These are phyloP conservation scores for Thomomys bottae DNA, from an alignment of 2,113 vertebrate genomes.

Conservation along the genomic window DNA sequence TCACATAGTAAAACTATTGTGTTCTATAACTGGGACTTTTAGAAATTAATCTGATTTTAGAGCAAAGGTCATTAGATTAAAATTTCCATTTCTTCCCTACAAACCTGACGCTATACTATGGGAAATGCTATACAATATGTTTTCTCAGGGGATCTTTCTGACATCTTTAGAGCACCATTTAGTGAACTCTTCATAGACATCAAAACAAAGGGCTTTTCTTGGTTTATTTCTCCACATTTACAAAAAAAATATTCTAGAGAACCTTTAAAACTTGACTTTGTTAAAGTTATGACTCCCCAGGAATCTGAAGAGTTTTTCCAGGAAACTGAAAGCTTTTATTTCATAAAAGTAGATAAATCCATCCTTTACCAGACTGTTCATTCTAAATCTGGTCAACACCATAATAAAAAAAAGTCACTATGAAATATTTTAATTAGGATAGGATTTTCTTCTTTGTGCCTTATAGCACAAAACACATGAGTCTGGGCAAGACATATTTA, in stretches of 20 bases:
- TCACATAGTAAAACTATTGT: conserved; percentile 23
- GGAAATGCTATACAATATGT: not conserved
- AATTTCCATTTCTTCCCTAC: not conserved
- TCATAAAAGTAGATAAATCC: conserved; percentile 4
- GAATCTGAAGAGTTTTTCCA: not conserved
- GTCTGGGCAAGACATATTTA: not conserved
- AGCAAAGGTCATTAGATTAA: conserved; percentile 10
- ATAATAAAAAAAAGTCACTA: not conserved
- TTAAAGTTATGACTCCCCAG: not conserved
- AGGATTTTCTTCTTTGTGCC: conserved; percentile 6
- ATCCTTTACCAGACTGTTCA: not conserved
- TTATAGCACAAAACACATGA: not conserved
- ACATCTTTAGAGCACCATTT: conserved; percentile 41
- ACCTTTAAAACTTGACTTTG: conserved; percentile 1
- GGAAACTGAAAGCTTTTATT: not conserved
- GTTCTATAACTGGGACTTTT: conserved; percentile 32
- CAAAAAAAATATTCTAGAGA: conserved; percentile 11
- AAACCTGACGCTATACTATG: not conserved
- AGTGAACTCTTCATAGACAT: conserved; percentile 3
- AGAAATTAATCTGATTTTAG: conserved; percentile 25
- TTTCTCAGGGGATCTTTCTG: not conserved
- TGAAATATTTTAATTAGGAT: not conserved
- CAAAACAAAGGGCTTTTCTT: not conserved
- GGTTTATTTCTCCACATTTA: not conserved
- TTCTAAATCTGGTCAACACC: conserved; percentile 6